phyloP scores from a whole-genome alignment of 2,113 vertebrate species.

The Clarias batrachus region DNA sequence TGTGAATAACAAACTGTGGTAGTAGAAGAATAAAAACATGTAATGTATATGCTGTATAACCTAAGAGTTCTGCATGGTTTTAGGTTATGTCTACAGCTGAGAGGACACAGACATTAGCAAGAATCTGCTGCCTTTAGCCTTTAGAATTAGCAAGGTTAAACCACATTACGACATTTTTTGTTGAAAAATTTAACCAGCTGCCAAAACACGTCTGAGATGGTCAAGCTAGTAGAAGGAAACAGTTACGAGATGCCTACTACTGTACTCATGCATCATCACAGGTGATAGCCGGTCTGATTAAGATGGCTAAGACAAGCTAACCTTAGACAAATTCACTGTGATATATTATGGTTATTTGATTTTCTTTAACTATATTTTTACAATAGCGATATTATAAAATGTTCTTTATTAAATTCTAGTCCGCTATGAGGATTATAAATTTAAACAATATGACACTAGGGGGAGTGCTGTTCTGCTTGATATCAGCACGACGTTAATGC shows the following conservation, averaged over 20 bases:
- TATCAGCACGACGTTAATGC: no score
- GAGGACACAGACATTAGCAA: neutral
- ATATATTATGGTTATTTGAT: neutral
- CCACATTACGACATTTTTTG: neutral
- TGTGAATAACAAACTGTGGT: conserved; percentile 1
- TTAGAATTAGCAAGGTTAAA: neutral
- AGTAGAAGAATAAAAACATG: conserved; percentile 4
- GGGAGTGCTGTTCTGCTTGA: no score
- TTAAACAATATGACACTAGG: no score
- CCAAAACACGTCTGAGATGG: neutral
- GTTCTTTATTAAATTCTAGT: neutral
- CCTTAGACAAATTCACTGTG: neutral
- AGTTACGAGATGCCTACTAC: neutral
- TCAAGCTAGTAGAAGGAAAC: neutral
- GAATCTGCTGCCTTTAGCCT: neutral
- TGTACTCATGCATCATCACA: neutral
- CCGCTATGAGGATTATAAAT: neutral
- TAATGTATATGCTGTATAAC: neutral
- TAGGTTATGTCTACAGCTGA: neutral
- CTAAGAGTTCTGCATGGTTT: neutral
- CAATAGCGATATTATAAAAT: neutral
- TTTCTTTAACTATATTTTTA: neutral
- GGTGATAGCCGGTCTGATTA: neutral
- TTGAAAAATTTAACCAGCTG: neutral
- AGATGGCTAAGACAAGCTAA: neutral